These are phyloP conservation scores for Corythoichthys intestinalis DNA, from an alignment of 2,113 vertebrate species.

Conservation along the genomic window DNA sequence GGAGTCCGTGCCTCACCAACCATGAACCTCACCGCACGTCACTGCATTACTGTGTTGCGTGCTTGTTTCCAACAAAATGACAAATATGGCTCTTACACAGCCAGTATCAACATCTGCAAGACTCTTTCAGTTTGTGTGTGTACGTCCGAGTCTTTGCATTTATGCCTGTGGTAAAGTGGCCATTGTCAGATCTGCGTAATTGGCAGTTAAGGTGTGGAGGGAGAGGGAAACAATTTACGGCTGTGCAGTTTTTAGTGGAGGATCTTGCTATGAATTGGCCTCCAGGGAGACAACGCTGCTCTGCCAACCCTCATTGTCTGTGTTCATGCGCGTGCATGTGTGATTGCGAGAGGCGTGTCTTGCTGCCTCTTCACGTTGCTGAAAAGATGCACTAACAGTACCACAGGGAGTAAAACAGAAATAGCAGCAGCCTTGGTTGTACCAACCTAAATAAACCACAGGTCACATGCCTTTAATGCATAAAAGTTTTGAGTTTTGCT, in stretches of 20 bases:
- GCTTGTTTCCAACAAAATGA: too few species aligned
- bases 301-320: slow-evolving; percentile 15
- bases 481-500: too few species aligned
- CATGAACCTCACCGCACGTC: too few species aligned
- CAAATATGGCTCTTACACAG: not conserved
- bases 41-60: too few species aligned
- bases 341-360: slow-evolving; percentile 24
- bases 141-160: not conserved
- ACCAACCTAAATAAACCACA: not conserved
- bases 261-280: slow-evolving; percentile 50
- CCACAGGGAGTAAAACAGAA: slow-evolving; percentile 11
- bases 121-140: slow-evolving; percentile 6
- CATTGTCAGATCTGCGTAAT: slow-evolving; percentile 46
- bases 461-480: not conserved
- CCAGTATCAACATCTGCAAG: not conserved
- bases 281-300: slow-evolving; percentile 32
- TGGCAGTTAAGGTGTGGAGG: slow-evolving; percentile 38
- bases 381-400: slow-evolving; percentile 19
- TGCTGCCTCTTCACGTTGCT: slow-evolving; percentile 20
- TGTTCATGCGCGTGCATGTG: slow-evolving; percentile 4
- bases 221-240: slow-evolving; percentile 42
- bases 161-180: slow-evolving; percentile 14
- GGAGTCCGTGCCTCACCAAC: too few species aligned
- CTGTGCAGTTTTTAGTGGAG: slow-evolving; percentile 46
- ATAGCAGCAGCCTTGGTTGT: not conserved